Evolutionary conservation across 2,888 invertebrate genomes (phyloP).

Genomic region (Lepetodrilus schrolli): DNA sequence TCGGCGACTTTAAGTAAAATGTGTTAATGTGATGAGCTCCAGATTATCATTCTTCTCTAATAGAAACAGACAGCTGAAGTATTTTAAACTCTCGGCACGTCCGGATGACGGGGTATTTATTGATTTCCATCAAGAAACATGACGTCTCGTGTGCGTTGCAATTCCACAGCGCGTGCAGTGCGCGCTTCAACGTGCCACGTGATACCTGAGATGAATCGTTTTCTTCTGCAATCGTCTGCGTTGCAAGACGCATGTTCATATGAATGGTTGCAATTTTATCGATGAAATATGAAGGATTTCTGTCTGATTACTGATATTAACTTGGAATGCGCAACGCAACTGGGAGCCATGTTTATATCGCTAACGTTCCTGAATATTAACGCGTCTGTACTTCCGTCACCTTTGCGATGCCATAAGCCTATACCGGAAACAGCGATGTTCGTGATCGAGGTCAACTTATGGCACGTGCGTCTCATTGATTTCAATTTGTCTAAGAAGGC

Average conservation of each 20-base stretch:
- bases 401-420: neutral
- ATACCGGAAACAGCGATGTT: neutral
- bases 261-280: too few species aligned
- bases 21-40: neutral
- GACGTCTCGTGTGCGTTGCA: neutral
- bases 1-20: neutral
- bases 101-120: constrained; percentile 4
- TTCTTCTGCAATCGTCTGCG: neutral
- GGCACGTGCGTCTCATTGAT: neutral
- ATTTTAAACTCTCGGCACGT: constrained; percentile 17
- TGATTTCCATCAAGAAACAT: constrained; percentile 6
- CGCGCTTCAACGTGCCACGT: neutral
- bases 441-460: neutral
- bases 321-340: too few species aligned
- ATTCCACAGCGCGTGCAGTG: constrained; percentile 6
- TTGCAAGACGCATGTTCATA: too few species aligned
- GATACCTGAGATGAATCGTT: neutral
- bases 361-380: too few species aligned
- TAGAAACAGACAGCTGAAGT: neutral
- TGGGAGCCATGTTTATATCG: too few species aligned
- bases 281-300: too few species aligned
- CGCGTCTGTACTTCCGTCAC: constrained; percentile 4
- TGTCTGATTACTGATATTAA: too few species aligned
- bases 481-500: too few species aligned
- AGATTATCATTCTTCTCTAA: neutral